These are phyloP conservation scores for Euthynnus affinis DNA, from an alignment of 2,797 vertebrate genomes.

Conservation along the genomic window DNA sequence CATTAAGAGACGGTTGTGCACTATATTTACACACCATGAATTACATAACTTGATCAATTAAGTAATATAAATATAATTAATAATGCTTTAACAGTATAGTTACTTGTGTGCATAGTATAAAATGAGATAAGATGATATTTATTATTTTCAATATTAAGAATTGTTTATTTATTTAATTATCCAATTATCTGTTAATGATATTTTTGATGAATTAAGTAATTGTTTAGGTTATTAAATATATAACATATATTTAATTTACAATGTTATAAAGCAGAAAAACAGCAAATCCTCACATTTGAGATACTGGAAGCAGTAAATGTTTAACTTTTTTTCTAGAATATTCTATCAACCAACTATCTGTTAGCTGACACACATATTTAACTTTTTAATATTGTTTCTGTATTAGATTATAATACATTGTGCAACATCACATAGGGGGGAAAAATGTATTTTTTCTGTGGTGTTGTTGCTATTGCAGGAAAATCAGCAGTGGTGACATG, in stretches of 20 bases:
- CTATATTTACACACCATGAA: too few species aligned
- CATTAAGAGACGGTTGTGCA: neutral
- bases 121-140: neutral
- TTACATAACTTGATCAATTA: neutral
- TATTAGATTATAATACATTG: neutral
- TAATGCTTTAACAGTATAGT: neutral
- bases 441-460: neutral
- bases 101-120: neutral
- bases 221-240: too few species aligned
- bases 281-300: neutral
- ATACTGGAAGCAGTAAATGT: too few species aligned
- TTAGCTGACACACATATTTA: neutral
- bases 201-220: too few species aligned
- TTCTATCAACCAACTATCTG: neutral
- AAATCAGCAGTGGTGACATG: slow-evolving; percentile 14
- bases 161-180: neutral
- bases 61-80: neutral
- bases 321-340: too few species aligned
- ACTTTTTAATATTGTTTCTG: neutral
- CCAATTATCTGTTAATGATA: too few species aligned
- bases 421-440: neutral
- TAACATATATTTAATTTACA: too few species aligned
- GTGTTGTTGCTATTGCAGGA: slow-evolving; percentile 34
- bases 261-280: too few species aligned
- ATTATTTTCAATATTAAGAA: too few species aligned